Conservation (phyloP, 2,888 invertebrate genomes). For the Clunio marinus region DNA sequence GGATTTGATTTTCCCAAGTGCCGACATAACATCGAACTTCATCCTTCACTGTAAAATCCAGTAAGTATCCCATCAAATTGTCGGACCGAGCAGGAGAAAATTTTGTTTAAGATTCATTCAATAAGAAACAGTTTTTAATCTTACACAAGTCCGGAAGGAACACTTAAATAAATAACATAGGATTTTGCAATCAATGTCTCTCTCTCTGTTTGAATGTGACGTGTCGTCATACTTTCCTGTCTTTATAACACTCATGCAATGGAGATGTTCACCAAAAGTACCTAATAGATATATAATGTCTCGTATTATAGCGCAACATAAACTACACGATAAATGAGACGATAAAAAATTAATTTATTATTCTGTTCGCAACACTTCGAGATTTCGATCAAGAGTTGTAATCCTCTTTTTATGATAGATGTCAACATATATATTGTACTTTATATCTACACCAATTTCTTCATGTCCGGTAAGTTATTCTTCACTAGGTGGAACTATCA, state of each 20-base stretch:
- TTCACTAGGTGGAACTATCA: too few relatives aligned
- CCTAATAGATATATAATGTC: conserved; percentile 22
- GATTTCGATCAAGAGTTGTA: conserved; percentile 16
- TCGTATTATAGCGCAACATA: not conserved
- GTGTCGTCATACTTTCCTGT: not conserved
- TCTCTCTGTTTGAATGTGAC: not conserved
- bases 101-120: not conserved
- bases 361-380: conserved; percentile 1
- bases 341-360: conserved; percentile 31
- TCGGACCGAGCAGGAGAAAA: not conserved
- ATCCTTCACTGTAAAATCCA: too few relatives aligned
- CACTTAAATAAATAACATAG: not conserved
- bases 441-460: too few relatives aligned
- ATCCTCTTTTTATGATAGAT: conserved; percentile 29
- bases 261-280: not conserved
- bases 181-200: not conserved
- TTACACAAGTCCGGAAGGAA: not conserved
- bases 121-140: not conserved
- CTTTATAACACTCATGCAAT: too few relatives aligned
- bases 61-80: not conserved
- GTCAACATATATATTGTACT: too few relatives aligned
- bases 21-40: not conserved
- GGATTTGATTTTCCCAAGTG: conserved; percentile 2
- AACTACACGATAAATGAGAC: not conserved
- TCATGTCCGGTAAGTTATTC: too few relatives aligned